phyloP scores from a whole-genome alignment of 2,113 vertebrate genomes.

The Dipodomys merriami region DNA sequence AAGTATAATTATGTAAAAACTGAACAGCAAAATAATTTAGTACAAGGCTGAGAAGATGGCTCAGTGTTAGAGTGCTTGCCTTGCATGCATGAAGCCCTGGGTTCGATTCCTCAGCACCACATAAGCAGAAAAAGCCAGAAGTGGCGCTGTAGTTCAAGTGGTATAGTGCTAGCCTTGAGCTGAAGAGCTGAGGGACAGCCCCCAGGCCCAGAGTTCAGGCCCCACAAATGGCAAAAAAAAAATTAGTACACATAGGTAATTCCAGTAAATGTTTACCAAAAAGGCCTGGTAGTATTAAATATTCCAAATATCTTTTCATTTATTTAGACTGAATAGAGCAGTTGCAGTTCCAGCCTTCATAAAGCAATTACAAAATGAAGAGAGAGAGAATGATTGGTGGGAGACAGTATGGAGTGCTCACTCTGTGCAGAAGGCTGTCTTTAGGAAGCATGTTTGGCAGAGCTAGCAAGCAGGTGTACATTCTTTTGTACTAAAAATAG shows the following conservation, averaged over 20 bases:
- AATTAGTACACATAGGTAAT: not conserved
- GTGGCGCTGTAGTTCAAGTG: no score
- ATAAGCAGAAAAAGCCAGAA: no score
- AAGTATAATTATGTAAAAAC: slow-evolving; percentile 33
- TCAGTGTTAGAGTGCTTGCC: no score
- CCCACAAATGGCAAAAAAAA: no score
- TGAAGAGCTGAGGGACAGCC: no score
- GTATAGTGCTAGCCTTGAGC: no score
- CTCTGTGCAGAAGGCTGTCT: slow-evolving; percentile 1
- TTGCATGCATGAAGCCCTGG: no score
- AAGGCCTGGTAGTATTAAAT: not conserved
- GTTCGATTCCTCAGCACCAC: no score
- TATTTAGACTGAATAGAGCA: not conserved
- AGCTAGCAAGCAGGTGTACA: slow-evolving; percentile 63
- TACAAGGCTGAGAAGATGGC: no score
- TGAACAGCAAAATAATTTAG: not conserved
- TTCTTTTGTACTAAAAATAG: slow-evolving; percentile 76
- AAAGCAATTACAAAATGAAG: slow-evolving; percentile 4
- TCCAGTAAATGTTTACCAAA: not conserved
- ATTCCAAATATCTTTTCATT: not conserved
- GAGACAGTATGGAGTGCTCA: slow-evolving; percentile 13
- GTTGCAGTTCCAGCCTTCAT: not conserved
- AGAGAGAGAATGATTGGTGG: not conserved
- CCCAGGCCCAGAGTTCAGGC: no score
- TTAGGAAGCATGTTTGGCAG: slow-evolving; percentile 40